These are phyloP conservation scores for Cantharis rufa DNA, from an alignment of 2,888 invertebrate species.

Conservation along the genomic window DNA sequence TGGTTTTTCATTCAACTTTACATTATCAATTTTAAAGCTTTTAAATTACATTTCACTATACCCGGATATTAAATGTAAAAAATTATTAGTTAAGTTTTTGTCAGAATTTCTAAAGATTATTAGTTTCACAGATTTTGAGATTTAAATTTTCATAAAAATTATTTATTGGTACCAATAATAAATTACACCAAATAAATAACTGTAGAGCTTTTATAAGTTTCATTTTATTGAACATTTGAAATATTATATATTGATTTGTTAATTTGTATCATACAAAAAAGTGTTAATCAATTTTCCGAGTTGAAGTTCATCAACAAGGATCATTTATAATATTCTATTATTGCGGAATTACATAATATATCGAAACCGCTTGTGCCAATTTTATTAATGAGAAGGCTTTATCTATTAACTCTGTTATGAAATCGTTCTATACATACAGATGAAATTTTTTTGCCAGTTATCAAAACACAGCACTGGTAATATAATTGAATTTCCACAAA, in stretches of 20 bases:
- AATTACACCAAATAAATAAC: not conserved
- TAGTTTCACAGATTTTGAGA: not conserved
- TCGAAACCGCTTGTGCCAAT: not conserved
- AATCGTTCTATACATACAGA: not conserved
- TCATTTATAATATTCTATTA: not conserved
- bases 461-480: not conserved
- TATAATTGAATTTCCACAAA: not conserved
- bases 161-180: not conserved
- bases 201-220: not conserved
- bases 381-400: too few species aligned
- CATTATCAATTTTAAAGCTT: not conserved
- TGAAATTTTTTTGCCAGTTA: not conserved
- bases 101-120: too few species aligned
- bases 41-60: too few species aligned
- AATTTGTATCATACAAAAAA: not conserved
- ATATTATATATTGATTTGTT: not conserved
- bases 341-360: not conserved
- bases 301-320: not conserved
- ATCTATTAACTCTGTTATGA: not conserved
- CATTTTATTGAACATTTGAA: not conserved
- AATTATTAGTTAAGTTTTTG: too few species aligned
- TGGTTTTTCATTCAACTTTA: not conserved
- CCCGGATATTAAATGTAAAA: too few species aligned
- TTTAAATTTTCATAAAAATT: not conserved
- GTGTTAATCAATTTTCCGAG: not conserved